phyloP scores from a whole-genome alignment of 37 sponge, comb jelly and placozoan species.

The Hormiphora californensis region DNA sequence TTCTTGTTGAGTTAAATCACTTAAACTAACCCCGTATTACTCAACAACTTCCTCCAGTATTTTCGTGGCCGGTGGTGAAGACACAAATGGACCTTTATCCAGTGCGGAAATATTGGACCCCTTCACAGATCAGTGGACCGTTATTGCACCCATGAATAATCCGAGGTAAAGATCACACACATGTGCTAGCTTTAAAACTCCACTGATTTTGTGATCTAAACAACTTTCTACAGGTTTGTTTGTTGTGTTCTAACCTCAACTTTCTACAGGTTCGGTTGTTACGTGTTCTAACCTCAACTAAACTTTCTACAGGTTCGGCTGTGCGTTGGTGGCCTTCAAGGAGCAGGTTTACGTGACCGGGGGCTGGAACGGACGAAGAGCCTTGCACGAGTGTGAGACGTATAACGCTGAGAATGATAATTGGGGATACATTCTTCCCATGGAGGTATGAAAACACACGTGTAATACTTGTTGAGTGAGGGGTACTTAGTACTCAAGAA shows the following conservation, averaged over 20 bases:
- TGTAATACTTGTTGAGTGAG: no score
- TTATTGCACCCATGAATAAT: background rate
- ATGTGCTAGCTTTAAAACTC: no score
- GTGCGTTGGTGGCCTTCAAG: constrained; percentile 14
- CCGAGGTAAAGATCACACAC: constrained; percentile 31
- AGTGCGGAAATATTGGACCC: background rate
- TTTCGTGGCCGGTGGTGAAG: background rate
- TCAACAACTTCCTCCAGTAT: no score
- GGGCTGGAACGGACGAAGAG: constrained; percentile 10
- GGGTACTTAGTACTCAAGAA: no score
- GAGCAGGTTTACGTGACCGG: background rate
- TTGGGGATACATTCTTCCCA: constrained; percentile 31
- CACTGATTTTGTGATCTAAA: no score
- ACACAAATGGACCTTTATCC: background rate
- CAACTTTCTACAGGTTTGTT: no score
- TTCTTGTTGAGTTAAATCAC: no score
- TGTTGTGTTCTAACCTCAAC: no score
- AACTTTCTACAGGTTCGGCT: background rate
- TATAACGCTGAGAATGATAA: background rate
- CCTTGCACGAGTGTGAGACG: constrained; percentile 40
- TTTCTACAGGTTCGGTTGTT: no score
- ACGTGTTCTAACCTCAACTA: background rate
- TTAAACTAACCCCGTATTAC: no score
- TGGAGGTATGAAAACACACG: no score
- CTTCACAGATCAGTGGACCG: background rate